Evolutionary conservation across 2,888 invertebrate species (phyloP).

Genomic region (Athalia cordata): DNA sequence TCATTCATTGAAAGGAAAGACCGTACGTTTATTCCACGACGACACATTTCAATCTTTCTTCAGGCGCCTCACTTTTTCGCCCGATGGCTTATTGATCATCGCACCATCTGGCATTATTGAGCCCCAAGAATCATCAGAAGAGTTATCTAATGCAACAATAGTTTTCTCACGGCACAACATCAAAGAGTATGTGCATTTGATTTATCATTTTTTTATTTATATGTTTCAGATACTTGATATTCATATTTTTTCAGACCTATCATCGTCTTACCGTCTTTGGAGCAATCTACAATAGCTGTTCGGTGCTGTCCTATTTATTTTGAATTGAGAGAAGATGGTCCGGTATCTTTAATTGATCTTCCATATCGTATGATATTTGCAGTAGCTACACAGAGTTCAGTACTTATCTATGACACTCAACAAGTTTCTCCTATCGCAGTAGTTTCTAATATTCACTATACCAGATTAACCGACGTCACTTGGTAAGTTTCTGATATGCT

Average conservation of each 20-base stretch:
- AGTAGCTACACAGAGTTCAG: conserved; percentile 90
- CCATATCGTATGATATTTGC: conserved; percentile 92
- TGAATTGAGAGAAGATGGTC: conserved; percentile 77
- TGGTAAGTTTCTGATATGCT: conserved; percentile 77
- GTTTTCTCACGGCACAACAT: conserved; percentile 77
- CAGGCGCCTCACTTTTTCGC: conserved; percentile 90
- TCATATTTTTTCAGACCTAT: conserved; percentile 79
- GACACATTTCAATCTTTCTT: conserved; percentile 96
- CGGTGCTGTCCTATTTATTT: conserved; percentile 88
- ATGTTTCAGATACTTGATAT: conserved; percentile 6
- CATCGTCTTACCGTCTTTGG: conserved; percentile 85
- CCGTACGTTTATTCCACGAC: conserved; percentile 88
- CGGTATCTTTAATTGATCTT: conserved; percentile 76
- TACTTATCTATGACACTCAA: conserved; percentile 92
- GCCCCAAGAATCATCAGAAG: conserved; percentile 80
- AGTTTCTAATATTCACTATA: conserved; percentile 91
- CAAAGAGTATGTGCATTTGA: conserved; percentile 75
- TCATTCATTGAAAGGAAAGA: conserved; percentile 78
- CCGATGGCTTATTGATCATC: conserved; percentile 93
- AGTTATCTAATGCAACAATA: conserved; percentile 76
- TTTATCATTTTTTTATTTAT: conserved; percentile 41
- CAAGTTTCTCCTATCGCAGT: conserved; percentile 86
- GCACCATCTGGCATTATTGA: conserved; percentile 92
- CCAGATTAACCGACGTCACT: conserved; percentile 89
- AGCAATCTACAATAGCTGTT: conserved; percentile 88